Base-by-base conservation (phyloP, 2,797 vertebrate species). In the Pangasius krempfi region DNA sequence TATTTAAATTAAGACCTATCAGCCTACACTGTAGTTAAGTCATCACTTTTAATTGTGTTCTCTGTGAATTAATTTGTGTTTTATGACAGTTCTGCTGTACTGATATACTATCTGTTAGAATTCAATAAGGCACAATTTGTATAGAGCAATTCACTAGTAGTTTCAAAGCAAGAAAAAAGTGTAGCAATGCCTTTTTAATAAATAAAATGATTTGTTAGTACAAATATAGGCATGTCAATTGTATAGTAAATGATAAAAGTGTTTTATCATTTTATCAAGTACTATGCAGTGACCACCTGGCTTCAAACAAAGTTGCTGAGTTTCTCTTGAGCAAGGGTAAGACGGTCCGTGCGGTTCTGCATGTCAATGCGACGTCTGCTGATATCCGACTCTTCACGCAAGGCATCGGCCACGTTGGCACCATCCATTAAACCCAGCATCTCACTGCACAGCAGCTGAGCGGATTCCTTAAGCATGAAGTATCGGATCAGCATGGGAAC, bases 401-500 rank as follows among this genome's bases (percentile, higher is more conserved):
- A 56, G 1, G 50, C 88, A 8, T 96, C 93, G 30, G 89, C 93
- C 16, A 93, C 66, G 3, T 87, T 82, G 7, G 54, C 66, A 0
- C 93, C 90, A 54, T 96, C 95, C 25, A 97, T 33, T 64, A 97
- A 94, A 2, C 93, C 91, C 50, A 97, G 50, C 94, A 96, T 94
- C 60, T 89, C 27, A 0, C 64, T 93, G 89, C 95, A 93, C 52
- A 97, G 88, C 0, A 85, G 20, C 2, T 91, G 87, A 6, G 93
- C 91, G 0, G 93, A 95, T 16, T 94, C 91, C 25, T 92, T 87
- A 20, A 97, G 93, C 50, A 95, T 37, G 87, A 91, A 95, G 91
- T 92, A 96, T 14, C 93, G 91, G 90, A 97, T 94, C 91, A 96
- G 92, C 89, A 96, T 89, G 12, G 96, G 95, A 33, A 97, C 89